Evolutionary conservation across 2,797 vertebrate genomes (phyloP).

Genomic region (Myotis pilosus): DNA sequence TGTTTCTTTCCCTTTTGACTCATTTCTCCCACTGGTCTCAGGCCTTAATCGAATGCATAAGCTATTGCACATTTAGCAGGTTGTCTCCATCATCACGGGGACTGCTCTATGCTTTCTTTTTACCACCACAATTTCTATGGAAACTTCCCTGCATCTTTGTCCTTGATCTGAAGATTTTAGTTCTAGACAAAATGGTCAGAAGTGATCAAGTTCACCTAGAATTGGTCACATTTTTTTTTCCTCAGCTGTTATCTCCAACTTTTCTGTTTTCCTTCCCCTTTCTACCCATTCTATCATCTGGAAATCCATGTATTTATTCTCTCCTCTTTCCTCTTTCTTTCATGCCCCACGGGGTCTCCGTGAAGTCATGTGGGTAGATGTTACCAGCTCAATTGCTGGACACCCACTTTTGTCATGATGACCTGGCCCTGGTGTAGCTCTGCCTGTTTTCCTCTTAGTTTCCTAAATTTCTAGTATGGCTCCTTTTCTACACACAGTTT

Average conservation of each 20-base stretch:
- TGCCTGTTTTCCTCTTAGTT: background rate
- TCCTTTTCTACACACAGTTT: background rate
- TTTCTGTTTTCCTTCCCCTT: constrained; percentile 42
- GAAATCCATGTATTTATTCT: constrained; percentile 34
- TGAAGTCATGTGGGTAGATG: background rate
- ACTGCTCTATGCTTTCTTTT: background rate
- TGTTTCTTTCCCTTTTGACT: background rate
- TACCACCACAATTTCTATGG: background rate
- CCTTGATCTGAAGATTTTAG: background rate
- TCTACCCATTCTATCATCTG: constrained; percentile 42
- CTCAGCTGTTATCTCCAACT: constrained; percentile 32
- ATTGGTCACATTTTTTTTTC: background rate
- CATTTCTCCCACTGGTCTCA: background rate
- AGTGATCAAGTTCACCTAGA: background rate
- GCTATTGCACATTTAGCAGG: background rate
- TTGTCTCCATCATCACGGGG: no score
- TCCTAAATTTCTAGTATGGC: background rate
- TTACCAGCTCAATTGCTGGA: background rate
- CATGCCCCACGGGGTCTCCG: background rate
- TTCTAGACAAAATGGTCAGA: background rate
- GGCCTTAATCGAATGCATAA: background rate
- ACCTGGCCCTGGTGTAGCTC: background rate
- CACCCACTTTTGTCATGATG: background rate
- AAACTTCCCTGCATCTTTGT: background rate
- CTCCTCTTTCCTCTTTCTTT: background rate